Conservation (phyloP, 1,140 invertebrate species). For the Eriosoma lanigerum region DNA sequence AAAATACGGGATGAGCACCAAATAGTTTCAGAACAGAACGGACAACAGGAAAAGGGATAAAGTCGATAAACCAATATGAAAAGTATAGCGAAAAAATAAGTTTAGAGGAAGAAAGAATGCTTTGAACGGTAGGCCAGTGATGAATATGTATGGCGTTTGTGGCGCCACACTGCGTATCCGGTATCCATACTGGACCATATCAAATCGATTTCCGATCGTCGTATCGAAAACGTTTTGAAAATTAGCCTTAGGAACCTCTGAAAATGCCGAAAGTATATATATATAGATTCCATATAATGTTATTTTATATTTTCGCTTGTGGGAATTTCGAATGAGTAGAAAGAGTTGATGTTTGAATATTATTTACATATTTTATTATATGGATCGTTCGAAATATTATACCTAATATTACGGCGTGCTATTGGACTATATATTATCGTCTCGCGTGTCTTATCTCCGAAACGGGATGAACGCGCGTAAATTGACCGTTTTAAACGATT, state of each 20-base stretch:
- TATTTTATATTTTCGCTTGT: too few relatives aligned
- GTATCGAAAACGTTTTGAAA: neutral
- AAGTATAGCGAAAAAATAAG: slow-evolving; percentile 6
- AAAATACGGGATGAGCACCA: neutral
- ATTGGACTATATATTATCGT: too few relatives aligned
- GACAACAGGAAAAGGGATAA: neutral
- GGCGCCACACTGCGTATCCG: slow-evolving; percentile 29
- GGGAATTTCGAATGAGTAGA: too few relatives aligned
- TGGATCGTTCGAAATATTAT: too few relatives aligned
- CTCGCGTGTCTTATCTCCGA: too few relatives aligned
- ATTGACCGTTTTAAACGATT: neutral
- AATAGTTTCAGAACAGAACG: slow-evolving; percentile 2
- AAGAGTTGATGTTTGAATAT: too few relatives aligned
- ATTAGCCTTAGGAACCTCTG: neutral
- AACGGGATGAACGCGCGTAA: too few relatives aligned
- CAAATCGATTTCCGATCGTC: slow-evolving; percentile 23
- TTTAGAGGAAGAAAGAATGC: neutral
- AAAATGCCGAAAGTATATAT: too few relatives aligned
- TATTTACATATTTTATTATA: too few relatives aligned
- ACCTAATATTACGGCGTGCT: too few relatives aligned
- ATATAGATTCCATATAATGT: neutral
- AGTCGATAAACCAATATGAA: slow-evolving; percentile 21
- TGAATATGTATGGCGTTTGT: slow-evolving; percentile 35
- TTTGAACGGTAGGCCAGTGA: slow-evolving; percentile 1
- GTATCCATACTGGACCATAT: neutral